Evolutionary conservation across 2,113 vertebrate genomes (phyloP).

Genomic region (Osmerus eperlanus): DNA sequence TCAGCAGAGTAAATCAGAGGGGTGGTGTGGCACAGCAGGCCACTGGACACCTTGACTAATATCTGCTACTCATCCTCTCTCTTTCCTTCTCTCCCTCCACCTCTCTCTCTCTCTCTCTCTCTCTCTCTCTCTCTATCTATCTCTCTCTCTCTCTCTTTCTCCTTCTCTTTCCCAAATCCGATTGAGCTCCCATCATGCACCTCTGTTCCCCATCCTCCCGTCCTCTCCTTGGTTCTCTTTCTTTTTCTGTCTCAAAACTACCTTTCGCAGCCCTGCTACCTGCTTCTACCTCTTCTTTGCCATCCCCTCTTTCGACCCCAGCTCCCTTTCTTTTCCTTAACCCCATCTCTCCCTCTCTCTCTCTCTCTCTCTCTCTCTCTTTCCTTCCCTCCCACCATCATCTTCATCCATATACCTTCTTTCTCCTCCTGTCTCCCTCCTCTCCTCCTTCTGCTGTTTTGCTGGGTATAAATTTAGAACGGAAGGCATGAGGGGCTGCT

Average conservation of each 20-base stretch:
- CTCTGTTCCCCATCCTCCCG: conserved; percentile 12
- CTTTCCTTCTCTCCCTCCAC: conserved; percentile 25
- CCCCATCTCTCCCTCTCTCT: conserved; percentile 36
- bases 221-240: conserved; percentile 12
- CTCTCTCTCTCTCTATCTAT: not conserved
- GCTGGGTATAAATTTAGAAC: conserved; percentile 74
- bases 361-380: conserved; percentile 37
- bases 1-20: conserved; percentile 70
- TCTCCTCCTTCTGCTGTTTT: conserved; percentile 56
- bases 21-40: conserved; percentile 73
- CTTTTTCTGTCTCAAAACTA: conserved; percentile 18
- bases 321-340: conserved; percentile 14
- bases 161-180: conserved; percentile 49
- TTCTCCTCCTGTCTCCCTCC: conserved; percentile 34
- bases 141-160: conserved; percentile 13
- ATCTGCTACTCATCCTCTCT: conserved; percentile 45
- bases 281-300: conserved; percentile 8
- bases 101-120: not conserved
- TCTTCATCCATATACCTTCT: conserved; percentile 35
- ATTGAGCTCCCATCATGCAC: conserved; percentile 29
- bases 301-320: not conserved
- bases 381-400: conserved; percentile 36
- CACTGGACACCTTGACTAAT: conserved; percentile 72
- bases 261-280: not conserved
- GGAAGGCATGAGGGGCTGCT: conserved; percentile 63